Evolutionary conservation across 2,888 invertebrate species (phyloP), one percentile per base, ranked within the genome.

Genomic region (Sussaba pulchella): DNA sequence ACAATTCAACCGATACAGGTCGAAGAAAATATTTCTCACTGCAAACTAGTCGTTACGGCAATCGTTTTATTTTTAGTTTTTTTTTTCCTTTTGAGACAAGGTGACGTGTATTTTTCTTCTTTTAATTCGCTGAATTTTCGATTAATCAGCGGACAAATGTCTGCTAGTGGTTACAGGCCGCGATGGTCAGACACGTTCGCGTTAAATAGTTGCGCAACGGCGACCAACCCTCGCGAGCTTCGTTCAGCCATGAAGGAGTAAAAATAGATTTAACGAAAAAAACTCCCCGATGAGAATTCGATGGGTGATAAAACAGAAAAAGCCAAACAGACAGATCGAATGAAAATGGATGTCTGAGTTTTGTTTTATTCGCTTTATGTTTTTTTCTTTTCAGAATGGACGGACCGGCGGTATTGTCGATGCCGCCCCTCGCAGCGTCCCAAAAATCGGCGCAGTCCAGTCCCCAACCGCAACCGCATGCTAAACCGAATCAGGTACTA

Each of bases 401-500:
- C 93, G 94, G 94, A 88, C 93, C 94, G 63, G 94, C 94, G 21
- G 87, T 89, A 82, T 84, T 89, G 78, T 87, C 90, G 76, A 93
- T 94, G 87, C 89, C 93, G 93, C 82, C 92, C 92, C 82, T 93
- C 93, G 84, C 87, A 92, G 6, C 87, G 92, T 67, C 93, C 93
- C 88, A 91, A 93, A 50, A 87, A 88, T 92, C 94, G 81, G 85
- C 92, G 9, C 94, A 94, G 72, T 93, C 89, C 52, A 82, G 79
- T 76, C 85, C 90, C 41, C 89, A 89, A 80, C 88, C 90, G 76
- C 94, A 94, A 87, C 89, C 93, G 64, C 93, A 91, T 83, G 92
- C 93, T 41, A 94, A 94, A 91, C 94, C 94, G 10, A 94, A 94
- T 88, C 94, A 94, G 92, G 94, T 94, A 91, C 50, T 19, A 19